phyloP scores from a whole-genome alignment of 1,140 invertebrate species.

The Lucilia sericata region DNA sequence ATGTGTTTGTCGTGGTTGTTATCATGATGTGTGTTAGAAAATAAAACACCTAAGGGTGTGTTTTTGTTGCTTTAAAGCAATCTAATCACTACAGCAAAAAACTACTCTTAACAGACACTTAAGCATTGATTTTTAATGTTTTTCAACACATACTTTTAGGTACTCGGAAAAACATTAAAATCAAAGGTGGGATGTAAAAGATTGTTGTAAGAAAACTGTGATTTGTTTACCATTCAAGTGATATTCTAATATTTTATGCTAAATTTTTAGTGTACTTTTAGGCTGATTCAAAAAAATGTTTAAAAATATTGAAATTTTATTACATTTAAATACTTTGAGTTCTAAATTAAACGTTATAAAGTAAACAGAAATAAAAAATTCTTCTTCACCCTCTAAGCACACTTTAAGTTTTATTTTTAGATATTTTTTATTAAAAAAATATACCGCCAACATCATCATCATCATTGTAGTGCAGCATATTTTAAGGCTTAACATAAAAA shows the following conservation, averaged over 20 bases:
- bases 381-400: too few relatives aligned
- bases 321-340: too few relatives aligned
- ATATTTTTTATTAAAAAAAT: too few relatives aligned
- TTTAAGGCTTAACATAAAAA: background rate
- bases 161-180: background rate
- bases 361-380: too few relatives aligned
- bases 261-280: too few relatives aligned
- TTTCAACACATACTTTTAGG: background rate
- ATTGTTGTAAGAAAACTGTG: background rate
- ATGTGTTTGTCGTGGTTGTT: constrained; percentile 16
- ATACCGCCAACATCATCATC: too few relatives aligned
- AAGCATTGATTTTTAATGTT: constrained; percentile 39
- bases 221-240: too few relatives aligned
- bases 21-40: constrained; percentile 38
- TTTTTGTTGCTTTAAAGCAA: background rate
- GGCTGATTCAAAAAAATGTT: too few relatives aligned
- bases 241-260: too few relatives aligned
- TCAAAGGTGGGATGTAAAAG: background rate
- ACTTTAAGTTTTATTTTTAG: too few relatives aligned
- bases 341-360: too few relatives aligned
- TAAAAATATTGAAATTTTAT: too few relatives aligned
- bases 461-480: background rate
- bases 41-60: constrained; percentile 32
- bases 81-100: background rate
- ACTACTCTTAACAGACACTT: constrained; percentile 27